A percentile compares a stretch with the other conserved stretches of the same genome.
Evolutionary conservation across 2,888 invertebrate species (phyloP).

Genomic region (Phoronis australis): DNA sequence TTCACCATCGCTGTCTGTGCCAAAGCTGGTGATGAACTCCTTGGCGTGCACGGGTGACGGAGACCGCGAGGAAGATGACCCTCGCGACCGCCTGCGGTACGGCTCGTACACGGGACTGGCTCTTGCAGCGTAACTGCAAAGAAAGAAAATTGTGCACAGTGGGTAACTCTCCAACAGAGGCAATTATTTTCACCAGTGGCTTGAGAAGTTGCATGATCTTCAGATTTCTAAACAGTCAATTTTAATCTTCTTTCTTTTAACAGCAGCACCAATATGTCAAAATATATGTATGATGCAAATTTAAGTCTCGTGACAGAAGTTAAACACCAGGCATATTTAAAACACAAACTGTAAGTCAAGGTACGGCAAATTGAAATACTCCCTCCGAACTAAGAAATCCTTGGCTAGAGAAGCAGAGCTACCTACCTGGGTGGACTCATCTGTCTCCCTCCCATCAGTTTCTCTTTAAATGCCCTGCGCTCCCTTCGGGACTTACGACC

Average conservation of each 20-base stretch:
- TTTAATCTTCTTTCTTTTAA: too few relatives aligned
- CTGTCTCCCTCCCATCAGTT: constrained; percentile 68
- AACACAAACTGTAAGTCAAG: neutral
- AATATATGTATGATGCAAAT: too few relatives aligned
- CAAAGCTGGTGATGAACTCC: constrained; percentile 91
- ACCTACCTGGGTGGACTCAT: constrained; percentile 76
- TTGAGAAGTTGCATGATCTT: too few relatives aligned
- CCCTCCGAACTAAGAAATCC: neutral
- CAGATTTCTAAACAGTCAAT: too few relatives aligned
- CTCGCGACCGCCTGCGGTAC: constrained; percentile 55
- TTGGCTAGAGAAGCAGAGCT: neutral
- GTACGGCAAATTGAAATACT: neutral
- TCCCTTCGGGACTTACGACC: constrained; percentile 87
- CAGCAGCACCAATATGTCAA: too few relatives aligned
- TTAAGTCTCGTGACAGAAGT: too few relatives aligned
- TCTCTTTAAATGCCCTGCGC: constrained; percentile 70
- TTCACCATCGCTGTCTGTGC: constrained; percentile 71
- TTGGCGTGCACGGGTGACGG: constrained; percentile 67
- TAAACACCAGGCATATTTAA: neutral
- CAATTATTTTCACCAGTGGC: too few relatives aligned
- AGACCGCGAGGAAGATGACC: constrained; percentile 61
- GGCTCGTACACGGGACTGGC: constrained; percentile 67
- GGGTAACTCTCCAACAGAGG: too few relatives aligned
- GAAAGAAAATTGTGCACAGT: constrained; percentile 13
- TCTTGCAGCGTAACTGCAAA: constrained; percentile 74